phyloP scores from a whole-genome alignment of 2,888 invertebrate species.

The Lamellibrachia satsuma region DNA sequence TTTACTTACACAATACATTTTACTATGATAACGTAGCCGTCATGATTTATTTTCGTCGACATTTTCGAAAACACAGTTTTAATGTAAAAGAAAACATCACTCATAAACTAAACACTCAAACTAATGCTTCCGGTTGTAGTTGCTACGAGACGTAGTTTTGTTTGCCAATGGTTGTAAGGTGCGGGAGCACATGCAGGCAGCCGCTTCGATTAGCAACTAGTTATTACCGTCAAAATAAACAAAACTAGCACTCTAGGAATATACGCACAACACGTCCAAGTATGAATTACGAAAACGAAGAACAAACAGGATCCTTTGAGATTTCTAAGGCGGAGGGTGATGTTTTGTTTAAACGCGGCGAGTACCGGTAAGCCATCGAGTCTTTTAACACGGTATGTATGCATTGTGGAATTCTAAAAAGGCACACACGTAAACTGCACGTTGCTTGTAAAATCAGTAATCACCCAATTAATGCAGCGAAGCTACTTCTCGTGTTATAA shows the following conservation, averaged over 20 bases:
- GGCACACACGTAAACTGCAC: too few species aligned
- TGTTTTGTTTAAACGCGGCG: conserved; percentile 57
- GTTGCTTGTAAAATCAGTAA: background rate
- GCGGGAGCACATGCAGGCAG: background rate
- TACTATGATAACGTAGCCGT: background rate
- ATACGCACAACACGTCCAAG: background rate
- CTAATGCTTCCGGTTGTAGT: background rate
- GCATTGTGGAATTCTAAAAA: too few species aligned
- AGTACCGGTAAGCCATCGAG: conserved; percentile 60
- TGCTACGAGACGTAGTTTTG: background rate
- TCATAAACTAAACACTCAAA: background rate
- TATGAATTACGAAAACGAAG: conserved; percentile 38
- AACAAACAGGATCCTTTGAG: conserved; percentile 57
- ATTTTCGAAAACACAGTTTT: background rate
- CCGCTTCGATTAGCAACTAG: background rate
- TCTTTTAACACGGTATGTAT: conserved; percentile 53
- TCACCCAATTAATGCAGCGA: background rate
- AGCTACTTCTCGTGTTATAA: background rate
- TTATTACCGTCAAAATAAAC: background rate
- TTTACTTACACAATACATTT: background rate
- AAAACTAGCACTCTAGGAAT: background rate
- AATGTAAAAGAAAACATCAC: background rate
- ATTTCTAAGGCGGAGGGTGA: conserved; percentile 62
- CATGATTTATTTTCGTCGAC: background rate
- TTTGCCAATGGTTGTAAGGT: background rate